phyloP scores from a whole-genome alignment of 2,888 invertebrate species.

The Andrena haemorrhoa region DNA sequence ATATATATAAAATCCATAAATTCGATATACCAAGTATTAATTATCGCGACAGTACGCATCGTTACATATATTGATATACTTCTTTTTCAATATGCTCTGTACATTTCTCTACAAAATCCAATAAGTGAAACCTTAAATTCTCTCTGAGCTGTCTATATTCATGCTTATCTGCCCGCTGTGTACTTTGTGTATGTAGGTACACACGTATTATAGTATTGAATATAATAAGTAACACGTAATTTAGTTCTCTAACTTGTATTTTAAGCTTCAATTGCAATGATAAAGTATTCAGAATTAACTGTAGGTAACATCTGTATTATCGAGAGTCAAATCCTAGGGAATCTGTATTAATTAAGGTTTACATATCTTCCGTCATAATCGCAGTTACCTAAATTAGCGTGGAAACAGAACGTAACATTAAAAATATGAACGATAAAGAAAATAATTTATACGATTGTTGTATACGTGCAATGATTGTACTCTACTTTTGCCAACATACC shows the following conservation, averaged over 20 bases:
- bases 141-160: constrained; percentile 64
- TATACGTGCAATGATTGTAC: background rate
- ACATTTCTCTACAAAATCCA: constrained; percentile 69
- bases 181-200: constrained; percentile 52
- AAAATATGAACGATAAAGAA: background rate
- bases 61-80: constrained; percentile 19
- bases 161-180: constrained; percentile 49
- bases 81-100: constrained; percentile 28
- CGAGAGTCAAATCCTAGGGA: background rate
- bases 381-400: too few species aligned
- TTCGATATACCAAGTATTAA: constrained; percentile 14
- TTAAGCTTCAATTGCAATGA: background rate
- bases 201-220: constrained; percentile 56
- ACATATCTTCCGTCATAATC: background rate
- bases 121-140: constrained; percentile 80
- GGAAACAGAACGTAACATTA: too few species aligned
- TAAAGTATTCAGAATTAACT: background rate
- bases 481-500: constrained; percentile 19
- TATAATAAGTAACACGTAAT: constrained; percentile 15
- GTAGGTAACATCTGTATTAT: background rate
- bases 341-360: background rate
- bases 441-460: background rate
- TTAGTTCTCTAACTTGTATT: background rate
- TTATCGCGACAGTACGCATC: constrained; percentile 14
- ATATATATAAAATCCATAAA: background rate